Conservation (phyloP, 2,113 vertebrate species). For the Urocynchramus pylzowi region DNA sequence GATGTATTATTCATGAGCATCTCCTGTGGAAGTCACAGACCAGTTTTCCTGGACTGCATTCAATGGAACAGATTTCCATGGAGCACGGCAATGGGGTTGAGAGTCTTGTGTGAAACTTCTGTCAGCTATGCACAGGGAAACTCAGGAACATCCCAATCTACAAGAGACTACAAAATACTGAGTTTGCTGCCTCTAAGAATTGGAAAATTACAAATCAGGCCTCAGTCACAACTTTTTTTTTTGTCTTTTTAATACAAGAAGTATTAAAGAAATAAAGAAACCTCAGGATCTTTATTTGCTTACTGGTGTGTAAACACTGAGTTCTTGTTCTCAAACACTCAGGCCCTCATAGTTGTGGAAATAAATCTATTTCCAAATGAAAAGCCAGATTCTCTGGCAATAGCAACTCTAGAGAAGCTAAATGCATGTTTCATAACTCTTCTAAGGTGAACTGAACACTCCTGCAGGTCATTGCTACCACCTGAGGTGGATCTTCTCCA, state of each 20-base stretch:
- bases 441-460: not conserved
- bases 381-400: not conserved
- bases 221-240: not conserved
- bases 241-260: not conserved
- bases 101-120: not conserved
- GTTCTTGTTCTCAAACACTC: not conserved
- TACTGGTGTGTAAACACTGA: not conserved
- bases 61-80: not conserved
- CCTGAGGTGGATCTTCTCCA: not conserved
- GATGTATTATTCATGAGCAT: not conserved
- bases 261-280: too few species aligned
- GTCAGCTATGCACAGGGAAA: not conserved
- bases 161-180: not conserved
- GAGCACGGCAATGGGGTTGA: not conserved
- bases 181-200: not conserved
- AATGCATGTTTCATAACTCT: not conserved
- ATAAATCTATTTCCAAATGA: not conserved
- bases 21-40: not conserved
- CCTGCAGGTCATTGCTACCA: not conserved
- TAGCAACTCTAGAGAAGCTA: not conserved
- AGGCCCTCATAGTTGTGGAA: not conserved
- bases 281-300: constrained; percentile 7
- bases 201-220: not conserved
- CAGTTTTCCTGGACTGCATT: not conserved
- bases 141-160: not conserved